phyloP scores from a whole-genome alignment of 1,140 invertebrate species.

The Drosophila ficusphila region DNA sequence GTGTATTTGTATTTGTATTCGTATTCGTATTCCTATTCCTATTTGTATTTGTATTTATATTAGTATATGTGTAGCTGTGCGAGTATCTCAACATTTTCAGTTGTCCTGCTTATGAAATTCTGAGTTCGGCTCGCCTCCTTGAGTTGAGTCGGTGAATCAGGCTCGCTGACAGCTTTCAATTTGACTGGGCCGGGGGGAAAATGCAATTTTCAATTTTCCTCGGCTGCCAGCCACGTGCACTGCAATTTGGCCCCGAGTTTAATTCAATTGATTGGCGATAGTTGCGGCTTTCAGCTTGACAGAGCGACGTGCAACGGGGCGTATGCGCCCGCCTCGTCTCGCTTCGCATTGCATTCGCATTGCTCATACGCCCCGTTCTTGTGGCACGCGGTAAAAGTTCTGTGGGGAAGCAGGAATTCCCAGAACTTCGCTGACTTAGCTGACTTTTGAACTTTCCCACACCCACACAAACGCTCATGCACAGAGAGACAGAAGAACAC shows the following conservation, averaged over 20 bases:
- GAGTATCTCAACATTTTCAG: slow-evolving; percentile 50
- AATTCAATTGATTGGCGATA: slow-evolving; percentile 46
- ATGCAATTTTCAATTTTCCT: slow-evolving; percentile 47
- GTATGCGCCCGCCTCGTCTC: slow-evolving; percentile 7
- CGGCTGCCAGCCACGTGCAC: slow-evolving; percentile 11
- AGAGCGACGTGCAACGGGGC: slow-evolving; percentile 3
- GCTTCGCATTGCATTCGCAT: too few species aligned
- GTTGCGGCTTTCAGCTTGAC: slow-evolving; percentile 21
- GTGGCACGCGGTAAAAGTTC: neutral
- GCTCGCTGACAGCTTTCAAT: slow-evolving; percentile 43
- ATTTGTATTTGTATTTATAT: too few species aligned
- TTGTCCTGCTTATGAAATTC: slow-evolving; percentile 47
- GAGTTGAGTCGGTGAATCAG: slow-evolving; percentile 26
- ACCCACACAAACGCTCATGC: slow-evolving; percentile 3
- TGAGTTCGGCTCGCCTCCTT: slow-evolving; percentile 13
- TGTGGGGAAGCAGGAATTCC: slow-evolving; percentile 18
- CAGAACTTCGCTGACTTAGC: neutral
- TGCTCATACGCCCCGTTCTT: slow-evolving; percentile 22
- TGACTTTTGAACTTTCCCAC: slow-evolving; percentile 38
- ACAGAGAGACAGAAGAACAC: too few species aligned
- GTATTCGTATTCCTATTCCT: too few species aligned
- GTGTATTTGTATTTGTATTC: slow-evolving; percentile 14
- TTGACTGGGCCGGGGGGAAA: neutral
- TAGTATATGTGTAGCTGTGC: slow-evolving; percentile 6
- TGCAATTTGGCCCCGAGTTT: slow-evolving; percentile 23